Evolutionary conservation across 2,113 vertebrate genomes (phyloP).

Genomic region (Apeltes quadracus): DNA sequence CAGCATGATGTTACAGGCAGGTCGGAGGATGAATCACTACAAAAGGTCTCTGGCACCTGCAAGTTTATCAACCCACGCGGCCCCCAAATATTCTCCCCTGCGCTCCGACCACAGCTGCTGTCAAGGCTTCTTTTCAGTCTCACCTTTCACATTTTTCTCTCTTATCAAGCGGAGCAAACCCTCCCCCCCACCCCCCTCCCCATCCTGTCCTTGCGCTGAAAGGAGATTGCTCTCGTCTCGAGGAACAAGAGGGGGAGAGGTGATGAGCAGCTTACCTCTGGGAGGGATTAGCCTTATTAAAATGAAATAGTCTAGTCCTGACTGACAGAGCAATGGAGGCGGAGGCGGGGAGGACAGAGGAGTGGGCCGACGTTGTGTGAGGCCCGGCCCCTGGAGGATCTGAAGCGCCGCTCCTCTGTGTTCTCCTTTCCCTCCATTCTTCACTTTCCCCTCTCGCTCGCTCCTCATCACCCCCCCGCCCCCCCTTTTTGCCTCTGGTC

Average conservation of each 20-base stretch:
- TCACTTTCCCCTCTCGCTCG: slow-evolving; percentile 74
- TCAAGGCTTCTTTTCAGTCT: slow-evolving; percentile 65
- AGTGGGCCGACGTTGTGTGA: slow-evolving; percentile 54
- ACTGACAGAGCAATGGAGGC: slow-evolving; percentile 77
- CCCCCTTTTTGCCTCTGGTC: slow-evolving; percentile 33
- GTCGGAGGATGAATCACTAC: slow-evolving; percentile 18
- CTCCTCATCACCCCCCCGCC: slow-evolving; percentile 30
- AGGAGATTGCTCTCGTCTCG: slow-evolving; percentile 64
- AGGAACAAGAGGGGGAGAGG: slow-evolving; percentile 50
- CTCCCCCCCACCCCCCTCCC: slow-evolving; percentile 50
- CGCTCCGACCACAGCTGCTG: slow-evolving; percentile 54
- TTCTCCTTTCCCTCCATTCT: slow-evolving; percentile 68
- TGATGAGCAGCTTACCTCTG: slow-evolving; percentile 77
- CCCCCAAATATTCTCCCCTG: slow-evolving; percentile 48
- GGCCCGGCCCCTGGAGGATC: slow-evolving; percentile 59
- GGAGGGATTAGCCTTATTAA: slow-evolving; percentile 79
- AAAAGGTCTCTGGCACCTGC: slow-evolving; percentile 67
- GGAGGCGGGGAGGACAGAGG: slow-evolving; percentile 33
- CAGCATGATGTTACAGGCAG: slow-evolving; percentile 32
- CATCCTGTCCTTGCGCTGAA: slow-evolving; percentile 66
- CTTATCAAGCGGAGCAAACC: slow-evolving; percentile 66
- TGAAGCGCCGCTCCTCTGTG: slow-evolving; percentile 64
- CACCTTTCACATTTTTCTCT: slow-evolving; percentile 76
- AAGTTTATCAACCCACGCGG: slow-evolving; percentile 52
- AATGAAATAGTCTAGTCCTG: slow-evolving; percentile 78